Base-by-base conservation (phyloP, 2,797 vertebrate genomes). In the Acrossocheilus wenchowensis region DNA sequence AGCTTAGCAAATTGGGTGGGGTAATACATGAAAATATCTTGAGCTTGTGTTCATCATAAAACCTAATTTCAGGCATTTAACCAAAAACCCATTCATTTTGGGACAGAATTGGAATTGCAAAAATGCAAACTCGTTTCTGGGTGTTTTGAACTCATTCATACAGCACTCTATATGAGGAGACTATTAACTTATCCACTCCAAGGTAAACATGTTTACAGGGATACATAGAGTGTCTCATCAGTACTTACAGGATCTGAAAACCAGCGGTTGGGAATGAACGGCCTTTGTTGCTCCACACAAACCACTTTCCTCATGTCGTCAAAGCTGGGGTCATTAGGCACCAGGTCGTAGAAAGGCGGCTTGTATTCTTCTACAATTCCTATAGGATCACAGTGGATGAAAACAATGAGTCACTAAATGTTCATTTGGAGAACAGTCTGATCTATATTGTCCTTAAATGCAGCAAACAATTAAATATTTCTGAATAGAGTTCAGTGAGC, bases 231-330 rank as follows among this genome's bases (percentile, higher is more conserved):
- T 15, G 23, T 14, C 14, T 54, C 9, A 17, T 21, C 23, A 15
- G 30, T 48, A 94, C 95, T 92, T 83, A 96, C 96, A 6, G 96
- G 95, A 90, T 96, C 96, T 50, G 96, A 96, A 90, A 96, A 96
- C 96, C 96, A 96, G 78, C 96, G 95, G 81, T 96, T 96, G 14
- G 96, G 96, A 90, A 96, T 94, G 89, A 96, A 96, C 66, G 96
- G 96, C 88, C 96, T 94, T 89, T 96, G 96, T 91, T 96, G 96
- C 91, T 96, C 96, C 92, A 96, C 94, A 90, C 96, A 96, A 88
- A 96, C 95, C 88, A 96, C 95, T 91, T 96, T 96, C 90, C 95
- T 95, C 96, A 96, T 96, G 89, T 96, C 96, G 54, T 96, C 96
- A 26, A 96, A 96, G 92, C 96, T 96, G 50, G 96, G 96, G 92